These are phyloP conservation scores for Mesodorylaimus sp. DNA, from an alignment of 2,888 invertebrate species.

Conservation along the genomic window DNA sequence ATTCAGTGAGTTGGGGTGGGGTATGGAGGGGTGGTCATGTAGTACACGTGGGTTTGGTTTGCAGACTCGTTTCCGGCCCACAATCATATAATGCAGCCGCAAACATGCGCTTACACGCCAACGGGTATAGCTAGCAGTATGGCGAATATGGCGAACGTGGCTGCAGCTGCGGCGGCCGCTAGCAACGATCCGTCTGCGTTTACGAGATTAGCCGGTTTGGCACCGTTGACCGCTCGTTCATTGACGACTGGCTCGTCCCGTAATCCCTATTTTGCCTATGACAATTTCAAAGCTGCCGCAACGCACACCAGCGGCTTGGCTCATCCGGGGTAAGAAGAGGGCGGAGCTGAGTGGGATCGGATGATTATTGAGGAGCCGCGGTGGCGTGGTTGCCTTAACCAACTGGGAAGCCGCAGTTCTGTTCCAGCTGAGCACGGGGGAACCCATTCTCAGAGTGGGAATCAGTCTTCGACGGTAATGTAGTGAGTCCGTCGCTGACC, in stretches of 20 bases:
- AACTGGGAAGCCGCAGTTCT: too few relatives aligned
- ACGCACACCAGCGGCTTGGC: not conserved
- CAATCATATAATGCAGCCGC: slow-evolving; percentile 5
- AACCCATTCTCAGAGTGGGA: too few relatives aligned
- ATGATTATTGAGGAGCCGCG: too few relatives aligned
- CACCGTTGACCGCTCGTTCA: not conserved
- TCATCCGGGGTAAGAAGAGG: slow-evolving; percentile 4
- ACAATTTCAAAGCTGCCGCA: slow-evolving; percentile 5
- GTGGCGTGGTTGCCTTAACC: too few relatives aligned
- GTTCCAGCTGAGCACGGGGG: too few relatives aligned
- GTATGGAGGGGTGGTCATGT: too few relatives aligned
- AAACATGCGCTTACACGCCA: slow-evolving; percentile 4
- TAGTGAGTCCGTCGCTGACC: too few relatives aligned
- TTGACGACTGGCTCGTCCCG: not conserved
- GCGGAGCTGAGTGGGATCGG: too few relatives aligned
- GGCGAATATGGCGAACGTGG: not conserved
- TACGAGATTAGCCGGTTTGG: slow-evolving; percentile 1
- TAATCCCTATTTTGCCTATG: slow-evolving; percentile 4
- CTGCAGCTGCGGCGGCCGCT: not conserved
- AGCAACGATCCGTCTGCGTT: not conserved
- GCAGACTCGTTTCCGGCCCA: not conserved
- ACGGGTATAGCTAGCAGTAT: not conserved
- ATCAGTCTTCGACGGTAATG: too few relatives aligned
- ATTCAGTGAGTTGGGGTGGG: slow-evolving; percentile 7
- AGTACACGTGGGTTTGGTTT: too few relatives aligned